These are phyloP conservation scores for Ormia ochracea DNA, from an alignment of 2,888 invertebrate species.

Conservation along the genomic window DNA sequence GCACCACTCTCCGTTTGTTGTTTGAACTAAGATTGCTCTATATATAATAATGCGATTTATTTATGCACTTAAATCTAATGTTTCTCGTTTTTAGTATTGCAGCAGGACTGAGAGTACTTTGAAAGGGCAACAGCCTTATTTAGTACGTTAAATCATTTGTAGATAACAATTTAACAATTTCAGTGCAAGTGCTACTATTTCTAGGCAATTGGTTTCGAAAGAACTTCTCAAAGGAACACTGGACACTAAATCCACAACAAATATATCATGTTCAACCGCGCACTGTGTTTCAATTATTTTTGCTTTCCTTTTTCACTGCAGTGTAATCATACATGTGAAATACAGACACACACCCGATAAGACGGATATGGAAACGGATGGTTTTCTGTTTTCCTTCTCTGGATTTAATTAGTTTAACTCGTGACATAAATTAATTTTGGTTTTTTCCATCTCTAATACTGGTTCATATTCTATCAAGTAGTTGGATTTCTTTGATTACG, in stretches of 20 bases:
- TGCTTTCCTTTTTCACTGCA: not conserved
- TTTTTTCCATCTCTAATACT: not conserved
- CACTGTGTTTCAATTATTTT: not conserved
- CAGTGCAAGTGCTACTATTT: conserved; percentile 15
- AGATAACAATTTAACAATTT: conserved; percentile 18
- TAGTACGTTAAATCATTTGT: conserved; percentile 20
- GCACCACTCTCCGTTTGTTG: conserved; percentile 42
- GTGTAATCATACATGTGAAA: not conserved
- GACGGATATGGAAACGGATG: conserved; percentile 19
- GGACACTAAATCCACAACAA: not conserved
- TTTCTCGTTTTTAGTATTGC: not conserved
- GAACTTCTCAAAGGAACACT: conserved; percentile 11
- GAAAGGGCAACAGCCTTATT: not conserved
- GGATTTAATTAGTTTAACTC: not conserved
- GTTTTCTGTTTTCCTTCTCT: not conserved
- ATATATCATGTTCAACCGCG: not conserved
- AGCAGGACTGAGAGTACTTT: not conserved
- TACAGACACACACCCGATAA: not conserved
- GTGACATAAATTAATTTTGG: not conserved
- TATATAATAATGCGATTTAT: not conserved
- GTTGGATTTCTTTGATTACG: conserved; percentile 1
- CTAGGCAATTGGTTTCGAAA: conserved; percentile 23
- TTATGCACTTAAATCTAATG: not conserved
- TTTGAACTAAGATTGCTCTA: not conserved
- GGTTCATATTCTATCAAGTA: not conserved